Base-by-base conservation (phyloP, 2,888 invertebrate genomes). In the Drosophila melanosoma region DNA sequence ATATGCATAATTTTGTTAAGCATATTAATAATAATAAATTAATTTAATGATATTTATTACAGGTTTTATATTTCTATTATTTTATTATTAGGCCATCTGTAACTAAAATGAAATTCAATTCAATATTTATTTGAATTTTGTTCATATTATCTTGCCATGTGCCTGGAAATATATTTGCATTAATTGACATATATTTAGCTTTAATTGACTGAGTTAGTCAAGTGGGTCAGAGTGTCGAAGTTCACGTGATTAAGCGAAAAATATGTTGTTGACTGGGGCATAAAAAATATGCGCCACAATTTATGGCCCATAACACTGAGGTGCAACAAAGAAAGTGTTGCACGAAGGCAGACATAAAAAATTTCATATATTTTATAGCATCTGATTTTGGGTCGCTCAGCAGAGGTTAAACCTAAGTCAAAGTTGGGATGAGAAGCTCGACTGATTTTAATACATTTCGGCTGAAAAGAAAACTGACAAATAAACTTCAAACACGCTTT, bases 381-480 rank as follows among this genome's bases (percentile, higher is more conserved):
- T 49, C 57, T 58, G 69, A 69, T 63, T 67, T 62, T 3, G 11
- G n/a, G 12, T 51, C 3, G 10, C 51, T 11, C 36, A 49, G 45
- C 26, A 51, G 54, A 36, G 58, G 52, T 68, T 74, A 64, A 57
- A 45, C 68, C 53, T 52, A 69, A 71, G 74, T 64, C 59, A 53
- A 59, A 65, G 66, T 78, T 52, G 26, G 48, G 49, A 45, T 6
- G 29, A 49, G 38, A 52, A 45, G 26, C 49, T 54, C n/a, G 49
- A 60, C 61, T 63, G 79, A 33, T 71, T 86, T 76, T 79, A 74
- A 73, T 29, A 74, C 74, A 70, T 69, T 84, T 82, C 76, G 73
- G 73, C 40, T 62, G n/a, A 40, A 64, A 49, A 63, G 56, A 69
- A 69, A 65, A 67, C 68, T n/a, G 65, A 54, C 64, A 77, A 61